Base-by-base conservation (phyloP, 2,888 invertebrate genomes). In the Phaedon cochleariae region DNA sequence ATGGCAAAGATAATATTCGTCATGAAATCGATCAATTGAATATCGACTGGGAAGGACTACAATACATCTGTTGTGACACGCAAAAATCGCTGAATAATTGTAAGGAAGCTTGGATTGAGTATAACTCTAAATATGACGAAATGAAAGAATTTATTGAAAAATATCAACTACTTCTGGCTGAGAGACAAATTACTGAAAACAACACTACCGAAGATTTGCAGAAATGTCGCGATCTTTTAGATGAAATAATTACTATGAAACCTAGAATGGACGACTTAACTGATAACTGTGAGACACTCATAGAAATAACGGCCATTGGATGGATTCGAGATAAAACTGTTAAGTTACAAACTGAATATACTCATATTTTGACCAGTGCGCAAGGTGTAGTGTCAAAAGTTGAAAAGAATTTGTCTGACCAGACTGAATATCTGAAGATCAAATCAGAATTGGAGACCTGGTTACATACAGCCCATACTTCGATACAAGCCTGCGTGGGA, bases 321-420 rank as follows among this genome's bases (percentile, higher is more conserved):
- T 91, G 92, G 87, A 93, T 95, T 0, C 88, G 96, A 20, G 95
- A 96, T 78, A 92, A 93, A 81, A 94, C 94, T 2, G 92, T 95
- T 0, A 92, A 92, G 76, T 84, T 94, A 0, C 95, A 96, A 84
- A 90, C 92, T 1, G 89, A 90, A 63, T 96, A 95, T 78, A 92
- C 94, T 0, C 90, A 90, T 70, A 82, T 95, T 12, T 81, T 95
- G 26, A 92, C 93, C 0, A 89, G 89, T 69, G 90, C 92, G 26
- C 95, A 96, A 85, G 91, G 89, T 79, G 85, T 95, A 45, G 92
- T 95, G 18, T 91, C 93, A 1, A 92, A 92, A 79, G 91, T 96
- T 10, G 95, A 97, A 80, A 95, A 95, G 85, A 95, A 94, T 81
- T 85, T 97, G 0, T 92, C 94, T 0, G 96, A 96, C 81, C 95